Base-by-base conservation (phyloP, 2,888 invertebrate genomes). In the Emmelina monodactyla region DNA sequence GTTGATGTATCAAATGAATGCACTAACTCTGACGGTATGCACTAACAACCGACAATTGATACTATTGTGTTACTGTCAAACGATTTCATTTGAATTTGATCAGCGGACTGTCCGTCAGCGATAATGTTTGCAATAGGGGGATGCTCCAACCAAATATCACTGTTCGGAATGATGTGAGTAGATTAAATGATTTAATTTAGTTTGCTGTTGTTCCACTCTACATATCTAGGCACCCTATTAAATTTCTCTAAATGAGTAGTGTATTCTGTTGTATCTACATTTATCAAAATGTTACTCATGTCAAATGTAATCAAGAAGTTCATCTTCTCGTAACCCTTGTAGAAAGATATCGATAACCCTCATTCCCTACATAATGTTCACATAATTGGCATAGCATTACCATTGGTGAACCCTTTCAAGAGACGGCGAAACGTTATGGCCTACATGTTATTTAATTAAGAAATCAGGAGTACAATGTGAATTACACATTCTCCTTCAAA, bases 361-460 rank as follows among this genome's bases (percentile, higher is more conserved):
- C 68, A 72, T 75, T 71, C 71, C 72, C 50, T 54, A 60, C 72
- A 75, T 76, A 73, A 76, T 73, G 71, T 70, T 72, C 73, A 65
- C 75, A 76, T 78, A 78, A 78, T 78, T 78, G 76, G 76, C 78
- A 73, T 70, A 72, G 69, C 78, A 76, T 78, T 76, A 71, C 75
- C 67, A 68, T 63, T 68, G 67, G 13, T 61, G 62, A 67, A 76
- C 78, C 78, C 76, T 78, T 73, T 76, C 71, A 75, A 75, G 73
- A 68, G 70, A 62, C 61, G 13, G 61, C 65, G 67, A 68, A 66
- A 76, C 66, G 70, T 71, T 65, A 69, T 63, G 61, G 69, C 66
- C 69, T 76, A 73, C 73, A 75, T 78, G 72, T 79, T 78, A 78
- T 79, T 79, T 78, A 78, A 79, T 79, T 79, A 79, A 68, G 60